Conservation (phyloP, 1,140 invertebrate genomes). For the Bombyx mori region ASM3026992v2 NC_085124.1:10121501-10122000, state of each 20-base stretch:
- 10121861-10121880: conserved; percentile 47
- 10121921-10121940: conserved; percentile 20
- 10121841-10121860: conserved; percentile 23
- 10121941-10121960: too few species aligned
- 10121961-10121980: too few species aligned
- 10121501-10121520: too few species aligned
- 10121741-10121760: conserved; percentile 8
- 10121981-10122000: too few species aligned
- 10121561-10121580: too few species aligned
- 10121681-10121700: conserved; percentile 10
- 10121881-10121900: conserved; percentile 42
- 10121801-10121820: conserved; percentile 9
- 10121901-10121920: conserved; percentile 41
- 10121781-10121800: conserved; percentile 20
- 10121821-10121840: conserved; percentile 22
- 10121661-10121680: conserved; percentile 2
- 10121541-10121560: too few species aligned
- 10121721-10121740: conserved; percentile 21
- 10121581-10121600: too few species aligned
- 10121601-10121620: too few species aligned
- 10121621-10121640: too few species aligned
- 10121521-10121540: too few species aligned
- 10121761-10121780: conserved; percentile 15
- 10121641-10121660: neutral
- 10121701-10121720: conserved; percentile 21